phyloP scores from a whole-genome alignment of 92 coral and sea anemone species.

The Hydrozoanthus gracilis region DNA sequence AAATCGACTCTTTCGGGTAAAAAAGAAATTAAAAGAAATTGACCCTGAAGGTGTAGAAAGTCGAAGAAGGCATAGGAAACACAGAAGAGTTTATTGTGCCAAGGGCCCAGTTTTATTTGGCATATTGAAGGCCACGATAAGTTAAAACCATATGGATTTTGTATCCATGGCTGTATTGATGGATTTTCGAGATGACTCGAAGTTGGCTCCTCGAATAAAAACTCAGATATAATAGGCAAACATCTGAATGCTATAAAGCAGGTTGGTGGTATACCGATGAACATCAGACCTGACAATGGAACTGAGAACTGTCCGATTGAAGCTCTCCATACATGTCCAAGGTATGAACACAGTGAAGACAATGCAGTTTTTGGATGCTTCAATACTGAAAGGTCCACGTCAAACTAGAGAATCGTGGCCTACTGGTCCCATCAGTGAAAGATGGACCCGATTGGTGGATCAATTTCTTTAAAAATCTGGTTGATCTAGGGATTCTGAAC shows the following conservation, averaged over 20 bases:
- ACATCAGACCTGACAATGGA: conserved; percentile 63
- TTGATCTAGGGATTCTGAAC: conserved; percentile 49
- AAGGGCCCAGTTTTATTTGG: conserved; percentile 52
- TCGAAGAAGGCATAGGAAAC: conserved; percentile 43
- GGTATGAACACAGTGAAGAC: conserved; percentile 52
- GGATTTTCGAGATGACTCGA: conserved; percentile 50
- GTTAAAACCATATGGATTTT: conserved; percentile 38
- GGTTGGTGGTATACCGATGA: conserved; percentile 56
- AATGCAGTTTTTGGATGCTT: conserved; percentile 50
- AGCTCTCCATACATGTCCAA: conserved; percentile 59
- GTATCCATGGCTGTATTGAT: conserved; percentile 54
- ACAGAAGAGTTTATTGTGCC: conserved; percentile 44
- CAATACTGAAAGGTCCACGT: conserved; percentile 48
- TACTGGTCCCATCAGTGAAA: conserved; percentile 56
- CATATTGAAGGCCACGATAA: conserved; percentile 51
- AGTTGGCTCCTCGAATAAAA: conserved; percentile 38
- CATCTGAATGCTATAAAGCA: conserved; percentile 45
- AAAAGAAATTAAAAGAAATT: conserved; percentile 48
- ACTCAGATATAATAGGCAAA: conserved; percentile 43
- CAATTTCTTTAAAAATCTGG: conserved; percentile 55
- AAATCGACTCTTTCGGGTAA: too few species aligned
- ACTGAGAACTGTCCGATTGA: conserved; percentile 57
- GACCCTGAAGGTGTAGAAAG: conserved; percentile 70
- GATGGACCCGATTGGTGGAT: conserved; percentile 68
- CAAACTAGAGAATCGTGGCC: conserved; percentile 56